phyloP scores from a whole-genome alignment of 2,797 vertebrate species.

The Iguana delicatissima region DNA sequence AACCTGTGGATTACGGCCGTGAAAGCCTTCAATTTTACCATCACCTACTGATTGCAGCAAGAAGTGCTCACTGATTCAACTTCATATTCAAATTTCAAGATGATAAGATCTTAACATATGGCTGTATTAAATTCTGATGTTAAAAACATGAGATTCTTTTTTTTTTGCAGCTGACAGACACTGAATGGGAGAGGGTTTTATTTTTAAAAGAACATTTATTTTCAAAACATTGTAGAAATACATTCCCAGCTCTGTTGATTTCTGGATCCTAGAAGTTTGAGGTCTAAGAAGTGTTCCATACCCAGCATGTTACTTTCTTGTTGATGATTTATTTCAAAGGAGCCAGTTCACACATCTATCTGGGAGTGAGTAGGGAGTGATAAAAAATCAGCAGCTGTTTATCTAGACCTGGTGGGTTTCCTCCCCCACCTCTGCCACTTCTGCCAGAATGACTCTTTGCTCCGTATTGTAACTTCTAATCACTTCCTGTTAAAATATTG shows the following conservation, averaged over 20 bases:
- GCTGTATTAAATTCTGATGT: not conserved
- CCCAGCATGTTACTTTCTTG: not conserved
- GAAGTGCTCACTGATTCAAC: no score
- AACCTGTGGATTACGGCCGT: no score
- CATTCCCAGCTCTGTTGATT: not conserved
- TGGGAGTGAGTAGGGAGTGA: not conserved
- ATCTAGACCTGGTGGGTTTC: not conserved
- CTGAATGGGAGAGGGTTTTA: not conserved
- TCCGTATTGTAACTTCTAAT: not conserved
- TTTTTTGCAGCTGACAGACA: not conserved
- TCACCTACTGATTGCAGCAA: no score
- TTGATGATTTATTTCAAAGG: not conserved
- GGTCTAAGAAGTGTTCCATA: not conserved
- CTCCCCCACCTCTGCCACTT: no score
- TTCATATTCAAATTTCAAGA: not conserved
- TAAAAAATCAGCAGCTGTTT: not conserved
- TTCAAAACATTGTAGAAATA: not conserved
- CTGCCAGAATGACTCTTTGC: not conserved
- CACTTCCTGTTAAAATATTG: not conserved
- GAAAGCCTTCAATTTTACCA: no score
- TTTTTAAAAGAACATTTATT: not conserved
- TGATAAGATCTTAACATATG: no score
- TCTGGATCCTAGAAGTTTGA: not conserved
- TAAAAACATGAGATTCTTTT: not conserved
- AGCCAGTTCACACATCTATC: not conserved